Evolutionary conservation across 1,140 invertebrate genomes (phyloP).

Genomic region (Contarinia nasturtii): DNA sequence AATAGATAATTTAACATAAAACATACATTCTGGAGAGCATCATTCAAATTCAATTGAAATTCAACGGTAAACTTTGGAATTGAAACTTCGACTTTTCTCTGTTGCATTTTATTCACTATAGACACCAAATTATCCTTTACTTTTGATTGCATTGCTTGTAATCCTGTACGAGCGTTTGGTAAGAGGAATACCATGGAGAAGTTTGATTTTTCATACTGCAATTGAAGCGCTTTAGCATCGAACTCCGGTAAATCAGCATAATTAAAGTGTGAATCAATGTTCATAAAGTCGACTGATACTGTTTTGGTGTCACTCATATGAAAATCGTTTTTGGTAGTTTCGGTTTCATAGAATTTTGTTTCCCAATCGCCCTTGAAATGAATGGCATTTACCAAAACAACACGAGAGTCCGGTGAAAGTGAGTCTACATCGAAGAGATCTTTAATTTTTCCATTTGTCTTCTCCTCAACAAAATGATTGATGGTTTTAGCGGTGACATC

Average conservation of each 20-base stretch:
- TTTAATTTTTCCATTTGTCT: conserved; percentile 35
- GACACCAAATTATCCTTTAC: conserved; percentile 20
- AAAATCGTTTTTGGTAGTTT: conserved; percentile 1
- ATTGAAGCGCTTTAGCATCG: conserved; percentile 14
- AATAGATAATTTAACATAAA: neutral
- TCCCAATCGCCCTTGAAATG: conserved; percentile 32
- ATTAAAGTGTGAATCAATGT: conserved; percentile 20
- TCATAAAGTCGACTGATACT: conserved; percentile 29
- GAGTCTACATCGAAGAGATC: conserved; percentile 25
- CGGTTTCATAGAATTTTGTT: conserved; percentile 13
- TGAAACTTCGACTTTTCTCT: conserved; percentile 25
- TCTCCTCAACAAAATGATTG: conserved; percentile 35
- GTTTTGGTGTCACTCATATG: conserved; percentile 8
- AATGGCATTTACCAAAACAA: conserved; percentile 43
- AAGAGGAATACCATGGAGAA: conserved; percentile 34
- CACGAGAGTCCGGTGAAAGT: conserved; percentile 13
- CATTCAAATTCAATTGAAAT: conserved; percentile 27
- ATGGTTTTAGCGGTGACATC: conserved; percentile 23
- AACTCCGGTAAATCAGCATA: conserved; percentile 12
- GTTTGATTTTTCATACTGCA: conserved; percentile 26
- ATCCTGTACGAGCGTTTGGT: conserved; percentile 29
- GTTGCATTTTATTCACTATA: conserved; percentile 13
- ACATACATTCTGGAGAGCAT: conserved; percentile 27
- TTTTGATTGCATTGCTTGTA: conserved; percentile 25
- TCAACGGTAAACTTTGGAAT: conserved; percentile 44